These are phyloP conservation scores for Euborellia annulipes DNA, from an alignment of 1,140 invertebrate genomes.

Conservation along the genomic window DNA sequence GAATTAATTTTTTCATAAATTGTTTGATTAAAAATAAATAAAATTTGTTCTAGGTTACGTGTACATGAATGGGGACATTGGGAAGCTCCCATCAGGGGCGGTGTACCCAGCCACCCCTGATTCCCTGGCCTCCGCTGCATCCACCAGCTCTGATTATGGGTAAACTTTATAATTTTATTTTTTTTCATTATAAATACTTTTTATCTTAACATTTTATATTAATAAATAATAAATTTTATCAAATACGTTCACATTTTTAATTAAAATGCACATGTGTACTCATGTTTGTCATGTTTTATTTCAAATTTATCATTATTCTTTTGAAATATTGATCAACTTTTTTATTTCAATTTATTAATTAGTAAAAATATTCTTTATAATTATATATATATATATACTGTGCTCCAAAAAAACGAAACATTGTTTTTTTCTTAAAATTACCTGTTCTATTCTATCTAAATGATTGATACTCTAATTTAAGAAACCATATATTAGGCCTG, in stretches of 20 bases:
- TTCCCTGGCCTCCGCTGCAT: constrained; percentile 26
- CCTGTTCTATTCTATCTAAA: too few species aligned
- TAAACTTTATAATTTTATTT: constrained; percentile 6
- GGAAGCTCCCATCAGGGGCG: constrained; percentile 48
- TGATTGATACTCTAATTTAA: too few species aligned
- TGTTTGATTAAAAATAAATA: neutral
- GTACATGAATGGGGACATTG: constrained; percentile 65
- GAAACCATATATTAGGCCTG: too few species aligned
- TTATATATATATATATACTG: too few species aligned
- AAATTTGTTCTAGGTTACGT: constrained; percentile 37
- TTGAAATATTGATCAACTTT: too few species aligned
- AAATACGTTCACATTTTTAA: neutral
- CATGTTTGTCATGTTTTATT: too few species aligned
- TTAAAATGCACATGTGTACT: too few species aligned
- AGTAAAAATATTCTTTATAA: too few species aligned
- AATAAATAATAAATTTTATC: neutral
- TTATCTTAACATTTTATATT: neutral
- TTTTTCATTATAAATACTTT: neutral
- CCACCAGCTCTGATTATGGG: constrained; percentile 19
- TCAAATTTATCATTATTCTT: too few species aligned
- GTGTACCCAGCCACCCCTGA: constrained; percentile 40
- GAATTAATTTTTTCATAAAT: neutral
- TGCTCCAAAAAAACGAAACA: too few species aligned
- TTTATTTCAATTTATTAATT: too few species aligned
- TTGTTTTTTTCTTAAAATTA: too few species aligned